Percentiles rank a stretch among this genome's conserved stretches.
Evolutionary conservation across 2,113 vertebrate species (phyloP).

Genomic region (Conger conger): DNA sequence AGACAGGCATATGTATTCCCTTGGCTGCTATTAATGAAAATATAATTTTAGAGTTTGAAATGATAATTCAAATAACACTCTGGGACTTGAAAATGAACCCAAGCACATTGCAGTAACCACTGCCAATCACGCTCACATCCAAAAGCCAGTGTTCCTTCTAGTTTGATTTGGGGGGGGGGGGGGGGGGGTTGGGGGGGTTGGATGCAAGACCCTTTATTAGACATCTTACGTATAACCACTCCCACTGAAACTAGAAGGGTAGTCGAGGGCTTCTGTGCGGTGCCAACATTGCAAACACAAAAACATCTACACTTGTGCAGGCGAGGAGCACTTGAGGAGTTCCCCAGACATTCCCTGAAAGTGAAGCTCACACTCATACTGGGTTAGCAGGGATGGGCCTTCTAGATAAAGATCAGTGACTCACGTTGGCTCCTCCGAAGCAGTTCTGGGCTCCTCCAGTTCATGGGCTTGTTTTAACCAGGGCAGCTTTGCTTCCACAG

Average conservation of each 20-base stretch:
- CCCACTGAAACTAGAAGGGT: not conserved
- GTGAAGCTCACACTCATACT: not conserved
- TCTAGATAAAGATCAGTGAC: constrained; percentile 46
- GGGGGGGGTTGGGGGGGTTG: not conserved
- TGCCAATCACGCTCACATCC: not conserved
- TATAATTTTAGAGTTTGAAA: constrained; percentile 44
- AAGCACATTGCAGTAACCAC: not conserved
- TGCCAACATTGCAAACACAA: not conserved
- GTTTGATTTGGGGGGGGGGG: not conserved
- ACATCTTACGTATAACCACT: too few relatives aligned
- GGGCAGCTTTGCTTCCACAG: constrained; percentile 84
- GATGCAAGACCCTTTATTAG: constrained; percentile 1
- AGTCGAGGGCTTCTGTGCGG: not conserved
- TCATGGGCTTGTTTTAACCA: constrained; percentile 93
- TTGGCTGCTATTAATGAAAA: constrained; percentile 57
- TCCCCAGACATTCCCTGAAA: not conserved
- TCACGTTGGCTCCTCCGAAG: constrained; percentile 87
- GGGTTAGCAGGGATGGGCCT: not conserved
- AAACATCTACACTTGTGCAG: not conserved
- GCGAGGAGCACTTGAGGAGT: not conserved
- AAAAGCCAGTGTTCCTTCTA: not conserved
- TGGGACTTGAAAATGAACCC: constrained; percentile 41
- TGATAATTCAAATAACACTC: constrained; percentile 47
- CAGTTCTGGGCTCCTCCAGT: constrained; percentile 76
- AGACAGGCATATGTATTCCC: constrained; percentile 55